Conservation (phyloP, 2,113 vertebrate species). For the Stigmatopora nigra region DNA sequence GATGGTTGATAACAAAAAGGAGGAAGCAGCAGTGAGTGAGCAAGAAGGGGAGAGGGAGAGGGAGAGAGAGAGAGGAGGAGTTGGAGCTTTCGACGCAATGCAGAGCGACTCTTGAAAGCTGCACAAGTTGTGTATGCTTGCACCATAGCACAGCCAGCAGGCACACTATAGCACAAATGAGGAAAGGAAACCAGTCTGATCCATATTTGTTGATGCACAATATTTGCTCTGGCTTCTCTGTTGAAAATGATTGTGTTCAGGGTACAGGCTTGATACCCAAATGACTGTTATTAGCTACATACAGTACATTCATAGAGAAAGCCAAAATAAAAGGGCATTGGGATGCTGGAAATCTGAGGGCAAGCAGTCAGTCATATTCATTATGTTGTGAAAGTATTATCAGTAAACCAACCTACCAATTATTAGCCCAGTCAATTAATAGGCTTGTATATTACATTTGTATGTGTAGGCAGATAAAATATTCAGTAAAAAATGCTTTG, state of each 20-base stretch:
- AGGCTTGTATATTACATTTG: background rate
- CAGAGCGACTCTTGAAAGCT: conserved; percentile 69
- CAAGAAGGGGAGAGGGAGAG: conserved; percentile 20
- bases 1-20: background rate
- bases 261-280: background rate
- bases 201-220: background rate
- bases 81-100: conserved; percentile 76
- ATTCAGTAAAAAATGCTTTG: no score
- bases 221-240: background rate
- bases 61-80: conserved; percentile 39
- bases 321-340: background rate
- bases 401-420: background rate
- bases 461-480: no score
- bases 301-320: no score
- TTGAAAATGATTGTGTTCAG: background rate
- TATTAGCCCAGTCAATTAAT: background rate
- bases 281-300: no score
- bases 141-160: conserved; percentile 50
- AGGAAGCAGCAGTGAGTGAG: conserved; percentile 26
- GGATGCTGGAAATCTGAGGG: background rate
- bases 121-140: conserved; percentile 55
- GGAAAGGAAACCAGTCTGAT: background rate
- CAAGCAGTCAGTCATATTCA: background rate
- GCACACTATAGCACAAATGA: background rate
- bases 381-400: background rate